Percentiles rank a stretch among this genome's conserved stretches.
Conservation (phyloP, 2,113 vertebrate genomes). For the Tretioscincus oriximinensis region DNA sequence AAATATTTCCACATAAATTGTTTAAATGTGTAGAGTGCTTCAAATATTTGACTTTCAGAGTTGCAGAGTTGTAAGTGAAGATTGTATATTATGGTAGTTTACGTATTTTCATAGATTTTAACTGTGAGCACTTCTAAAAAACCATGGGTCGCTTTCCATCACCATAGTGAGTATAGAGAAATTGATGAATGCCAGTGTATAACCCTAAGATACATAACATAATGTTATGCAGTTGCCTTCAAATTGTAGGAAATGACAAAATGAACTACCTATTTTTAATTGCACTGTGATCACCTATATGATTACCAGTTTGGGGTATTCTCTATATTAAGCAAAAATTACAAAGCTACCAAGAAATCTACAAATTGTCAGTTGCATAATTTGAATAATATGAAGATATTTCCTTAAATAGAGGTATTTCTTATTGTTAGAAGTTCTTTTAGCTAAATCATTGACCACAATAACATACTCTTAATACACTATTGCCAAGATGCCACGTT, state of each 20-base stretch:
- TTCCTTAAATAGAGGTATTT: slow-evolving; percentile 17
- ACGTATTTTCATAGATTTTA: background rate
- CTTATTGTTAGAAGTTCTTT: background rate
- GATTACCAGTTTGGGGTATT: slow-evolving; percentile 55
- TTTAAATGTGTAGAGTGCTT: background rate
- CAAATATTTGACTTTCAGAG: background rate
- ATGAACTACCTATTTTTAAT: background rate
- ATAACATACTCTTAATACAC: background rate
- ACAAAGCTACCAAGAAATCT: slow-evolving; percentile 43
- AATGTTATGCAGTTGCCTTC: background rate
- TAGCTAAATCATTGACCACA: background rate
- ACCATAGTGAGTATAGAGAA: background rate
- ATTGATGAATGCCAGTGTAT: background rate
- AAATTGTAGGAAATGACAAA: background rate
- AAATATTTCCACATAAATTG: background rate
- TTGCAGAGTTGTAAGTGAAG: background rate
- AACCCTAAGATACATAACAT: background rate
- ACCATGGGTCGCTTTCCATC: too few relatives aligned
- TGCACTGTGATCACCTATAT: slow-evolving; percentile 30
- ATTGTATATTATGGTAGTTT: background rate
- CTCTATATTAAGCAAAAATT: slow-evolving; percentile 62
- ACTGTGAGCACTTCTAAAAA: background rate
- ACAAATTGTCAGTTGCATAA: slow-evolving; percentile 52
- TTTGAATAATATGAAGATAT: slow-evolving; percentile 55
- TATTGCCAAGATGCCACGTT: background rate